Evolutionary conservation across 1,140 invertebrate genomes (phyloP), one percentile per base, ranked within the genome.

Genomic region (Zaprionus taronus): DNA sequence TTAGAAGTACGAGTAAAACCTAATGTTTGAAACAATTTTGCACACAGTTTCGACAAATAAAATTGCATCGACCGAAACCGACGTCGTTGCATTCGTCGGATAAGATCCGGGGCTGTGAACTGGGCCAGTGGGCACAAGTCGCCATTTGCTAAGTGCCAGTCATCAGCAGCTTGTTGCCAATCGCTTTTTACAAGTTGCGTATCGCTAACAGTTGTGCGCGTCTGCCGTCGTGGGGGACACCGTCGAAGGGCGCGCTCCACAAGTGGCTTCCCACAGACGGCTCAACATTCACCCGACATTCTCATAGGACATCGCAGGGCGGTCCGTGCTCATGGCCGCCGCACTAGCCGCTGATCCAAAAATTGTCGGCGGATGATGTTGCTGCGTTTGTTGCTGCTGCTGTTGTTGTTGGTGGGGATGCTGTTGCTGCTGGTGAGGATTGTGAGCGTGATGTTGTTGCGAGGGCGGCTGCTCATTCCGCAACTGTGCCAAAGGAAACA

Each of bases 201-300:
- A 12, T 67, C 51, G 44, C 36, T 91, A 82, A 70, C 81, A 84
- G 77, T 70, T 76, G 67, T 79, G 80, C 58, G 75, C 64, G 66
- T 91, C 83, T 77, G 83, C 87, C 83, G 83, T 91, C 87, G 87
- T 91, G 87, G 85, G 85, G 47, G 86, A 85, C 86, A 91, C 82
- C 66, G 90, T 81, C 73, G 83, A 70, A 82, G 91, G 81, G 73
- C 91, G 87, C 73, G 81, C 90, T 76, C 87, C 91, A 81, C 91
- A 91, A 64, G 91, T 92, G 79, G 91, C 91, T 90, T 92, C 91
- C 91, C 91, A 92, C 74, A 92, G 85, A 90, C 91, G 91, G 80
- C 91, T 92, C 72, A 92, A 91, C 79, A 92, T 91, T 92, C 91
- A 92, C 70, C 91, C 91, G 60, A 92, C 91, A 61, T 92, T 92